These are phyloP conservation scores for Ammodytes dubius DNA, from an alignment of 2,113 vertebrate genomes.

Conservation along the genomic window DNA sequence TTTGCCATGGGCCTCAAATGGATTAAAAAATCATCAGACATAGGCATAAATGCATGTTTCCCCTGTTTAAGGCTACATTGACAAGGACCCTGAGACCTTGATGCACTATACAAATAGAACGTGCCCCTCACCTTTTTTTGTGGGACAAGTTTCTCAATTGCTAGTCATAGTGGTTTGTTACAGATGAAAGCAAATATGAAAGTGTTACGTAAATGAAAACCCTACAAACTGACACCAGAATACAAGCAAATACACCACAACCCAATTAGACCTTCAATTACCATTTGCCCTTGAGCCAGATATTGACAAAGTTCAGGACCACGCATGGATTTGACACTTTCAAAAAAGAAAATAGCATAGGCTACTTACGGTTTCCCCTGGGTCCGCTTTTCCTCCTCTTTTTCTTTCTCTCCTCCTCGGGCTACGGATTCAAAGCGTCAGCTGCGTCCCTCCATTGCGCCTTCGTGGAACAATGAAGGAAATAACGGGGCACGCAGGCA, in stretches of 20 bases:
- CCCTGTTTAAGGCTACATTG: background rate
- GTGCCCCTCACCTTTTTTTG: slow-evolving; percentile 27
- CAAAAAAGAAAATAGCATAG: slow-evolving; percentile 17
- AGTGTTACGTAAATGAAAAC: background rate
- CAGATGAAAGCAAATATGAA: slow-evolving; percentile 11
- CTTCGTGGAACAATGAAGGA: slow-evolving; percentile 61
- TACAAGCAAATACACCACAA: slow-evolving; percentile 8
- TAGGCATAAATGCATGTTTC: background rate
- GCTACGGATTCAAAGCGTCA: slow-evolving; percentile 80
- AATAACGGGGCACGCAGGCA: slow-evolving; percentile 65
- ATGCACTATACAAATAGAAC: slow-evolving; percentile 44
- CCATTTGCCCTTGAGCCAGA: slow-evolving; percentile 77
- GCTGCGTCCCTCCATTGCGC: slow-evolving; percentile 82
- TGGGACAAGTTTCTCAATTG: slow-evolving; percentile 35
- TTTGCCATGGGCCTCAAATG: background rate
- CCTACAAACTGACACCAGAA: slow-evolving; percentile 10
- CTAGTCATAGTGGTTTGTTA: background rate
- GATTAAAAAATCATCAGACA: background rate
- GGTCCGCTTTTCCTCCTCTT: slow-evolving; percentile 59
- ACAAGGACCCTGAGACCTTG: slow-evolving; percentile 54
- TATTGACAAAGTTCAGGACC: slow-evolving; percentile 57
- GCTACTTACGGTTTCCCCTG: slow-evolving; percentile 79
- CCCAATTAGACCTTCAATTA: slow-evolving; percentile 57
- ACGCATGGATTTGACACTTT: slow-evolving; percentile 22
- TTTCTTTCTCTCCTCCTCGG: slow-evolving; percentile 67